phyloP scores from a whole-genome alignment of 2,797 vertebrate genomes.

The Sebastiscus tertius region DNA sequence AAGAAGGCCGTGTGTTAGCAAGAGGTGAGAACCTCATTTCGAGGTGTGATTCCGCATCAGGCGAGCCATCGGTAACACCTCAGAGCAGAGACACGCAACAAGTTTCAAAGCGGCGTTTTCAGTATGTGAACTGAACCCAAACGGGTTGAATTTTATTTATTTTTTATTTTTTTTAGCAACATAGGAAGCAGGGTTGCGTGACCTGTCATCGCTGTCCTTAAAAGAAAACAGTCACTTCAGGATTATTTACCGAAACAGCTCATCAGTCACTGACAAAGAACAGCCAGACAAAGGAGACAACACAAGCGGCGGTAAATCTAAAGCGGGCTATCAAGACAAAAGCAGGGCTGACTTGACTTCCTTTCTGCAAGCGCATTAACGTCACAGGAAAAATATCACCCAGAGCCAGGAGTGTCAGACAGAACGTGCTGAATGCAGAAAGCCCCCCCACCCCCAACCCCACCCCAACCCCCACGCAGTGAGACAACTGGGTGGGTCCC shows the following conservation, averaged over 20 bases:
- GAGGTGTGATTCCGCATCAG: slow-evolving; percentile 30
- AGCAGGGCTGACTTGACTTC: slow-evolving; percentile 57
- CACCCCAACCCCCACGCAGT: not conserved
- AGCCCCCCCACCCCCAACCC: not conserved
- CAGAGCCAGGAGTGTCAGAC: slow-evolving; percentile 10
- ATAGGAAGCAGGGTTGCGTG: not conserved
- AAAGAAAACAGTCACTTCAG: not conserved
- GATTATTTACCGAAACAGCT: slow-evolving; percentile 10
- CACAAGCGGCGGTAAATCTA: slow-evolving; percentile 36
- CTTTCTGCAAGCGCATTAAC: slow-evolving; percentile 51
- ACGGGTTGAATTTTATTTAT: not conserved
- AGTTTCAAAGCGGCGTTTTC: not conserved
- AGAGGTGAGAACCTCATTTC: slow-evolving; percentile 28
- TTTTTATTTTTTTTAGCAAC: not conserved
- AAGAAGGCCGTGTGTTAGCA: not conserved
- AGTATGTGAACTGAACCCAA: not conserved
- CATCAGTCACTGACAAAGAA: slow-evolving; percentile 17
- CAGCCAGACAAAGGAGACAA: slow-evolving; percentile 7
- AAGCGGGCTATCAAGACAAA: slow-evolving; percentile 20
- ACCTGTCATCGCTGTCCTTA: not conserved
- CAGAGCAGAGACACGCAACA: not conserved
- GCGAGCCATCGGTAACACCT: not conserved
- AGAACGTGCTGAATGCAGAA: slow-evolving; percentile 42
- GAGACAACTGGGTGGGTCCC: slow-evolving; percentile 51
- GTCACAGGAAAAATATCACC: slow-evolving; percentile 68